These are phyloP conservation scores for Mactromeris polynyma DNA, from an alignment of 2,888 invertebrate genomes.

Conservation along the genomic window DNA sequence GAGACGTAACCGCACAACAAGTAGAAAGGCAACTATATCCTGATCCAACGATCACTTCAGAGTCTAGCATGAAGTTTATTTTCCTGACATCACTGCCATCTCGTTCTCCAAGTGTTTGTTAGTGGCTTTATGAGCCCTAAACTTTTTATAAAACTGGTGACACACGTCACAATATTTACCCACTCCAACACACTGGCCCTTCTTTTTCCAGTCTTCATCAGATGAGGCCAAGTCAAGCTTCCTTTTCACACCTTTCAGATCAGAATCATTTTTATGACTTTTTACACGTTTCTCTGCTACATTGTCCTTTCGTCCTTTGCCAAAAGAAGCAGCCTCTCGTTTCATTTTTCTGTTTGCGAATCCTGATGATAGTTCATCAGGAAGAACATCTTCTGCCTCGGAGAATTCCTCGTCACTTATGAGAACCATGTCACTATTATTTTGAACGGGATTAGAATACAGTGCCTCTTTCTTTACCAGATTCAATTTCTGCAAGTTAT, in stretches of 20 bases:
- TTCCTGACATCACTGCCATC: not conserved
- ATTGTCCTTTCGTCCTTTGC: not conserved
- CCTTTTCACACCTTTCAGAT: not conserved
- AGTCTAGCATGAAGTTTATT: too few species aligned
- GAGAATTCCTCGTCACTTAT: slow-evolving; percentile 26
- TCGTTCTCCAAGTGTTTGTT: not conserved
- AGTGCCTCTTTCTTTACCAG: not conserved
- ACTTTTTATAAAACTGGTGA: slow-evolving; percentile 24
- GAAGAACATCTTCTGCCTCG: not conserved
- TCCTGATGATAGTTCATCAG: not conserved
- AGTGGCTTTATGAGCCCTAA: not conserved
- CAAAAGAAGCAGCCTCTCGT: not conserved
- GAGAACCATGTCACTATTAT: not conserved
- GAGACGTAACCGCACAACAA: too few species aligned
- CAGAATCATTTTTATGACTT: not conserved
- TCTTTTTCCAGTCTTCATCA: not conserved
- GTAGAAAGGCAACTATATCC: too few species aligned
- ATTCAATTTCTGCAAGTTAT: slow-evolving; percentile 2
- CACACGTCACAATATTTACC: slow-evolving; percentile 13
- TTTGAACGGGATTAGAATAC: not conserved
- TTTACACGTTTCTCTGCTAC: not conserved
- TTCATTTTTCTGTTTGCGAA: not conserved
- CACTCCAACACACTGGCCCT: not conserved
- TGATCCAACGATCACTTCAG: too few species aligned
- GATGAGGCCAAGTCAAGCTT: not conserved